Base-by-base conservation (phyloP, 2,113 vertebrate species). In the Piaya cayana region DNA sequence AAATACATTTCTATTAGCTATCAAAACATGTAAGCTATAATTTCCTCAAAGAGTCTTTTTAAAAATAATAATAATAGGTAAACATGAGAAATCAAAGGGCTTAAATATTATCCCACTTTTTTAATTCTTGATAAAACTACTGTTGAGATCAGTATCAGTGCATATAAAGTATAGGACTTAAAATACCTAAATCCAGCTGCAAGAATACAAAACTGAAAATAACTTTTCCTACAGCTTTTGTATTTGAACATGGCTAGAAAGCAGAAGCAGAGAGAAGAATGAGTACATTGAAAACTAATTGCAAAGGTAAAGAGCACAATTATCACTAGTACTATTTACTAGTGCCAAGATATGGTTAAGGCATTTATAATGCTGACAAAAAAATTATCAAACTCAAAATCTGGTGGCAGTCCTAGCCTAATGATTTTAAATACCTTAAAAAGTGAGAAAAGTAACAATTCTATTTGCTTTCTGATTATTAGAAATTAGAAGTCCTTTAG, bases 111-210 rank as follows among this genome's bases (percentile, higher is more conserved):
- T 16, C 26, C 6, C 72, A 7, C 3, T 6, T 26, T 60, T 19
- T 64, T 42, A 25, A 6, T 43, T 68, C 16, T 80, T 86, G 5
- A 43, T 29, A 59, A 34, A 67, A 26, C 12, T n/a, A 11, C 15
- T 60, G 5, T 60, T 74, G 16, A 77, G 43, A 74, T 69, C 23
- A 52, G 8, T 34, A 64, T 2, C 36, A 37, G 7, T 0, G 0
- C 15, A 27, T 32, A 12, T 10, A 27, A 4, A 50, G 3, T 15
- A 69, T 12, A 83, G 32, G 34, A 32, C 4, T 50, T 52, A 39
- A 63, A 64, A 71, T 10, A 56, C 12, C 4, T 43, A 70, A 87
- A 84, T 37, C 0, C 8, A 69, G 2, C 6, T 56, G 16, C 23
- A 68, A 45, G 9, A 72, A 56, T 12, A 75, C 6, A 16, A 83